Evolutionary conservation across 1,140 invertebrate genomes (phyloP), one percentile per base, ranked within the genome.

Genomic region (Protaetia brevitarsis): DNA sequence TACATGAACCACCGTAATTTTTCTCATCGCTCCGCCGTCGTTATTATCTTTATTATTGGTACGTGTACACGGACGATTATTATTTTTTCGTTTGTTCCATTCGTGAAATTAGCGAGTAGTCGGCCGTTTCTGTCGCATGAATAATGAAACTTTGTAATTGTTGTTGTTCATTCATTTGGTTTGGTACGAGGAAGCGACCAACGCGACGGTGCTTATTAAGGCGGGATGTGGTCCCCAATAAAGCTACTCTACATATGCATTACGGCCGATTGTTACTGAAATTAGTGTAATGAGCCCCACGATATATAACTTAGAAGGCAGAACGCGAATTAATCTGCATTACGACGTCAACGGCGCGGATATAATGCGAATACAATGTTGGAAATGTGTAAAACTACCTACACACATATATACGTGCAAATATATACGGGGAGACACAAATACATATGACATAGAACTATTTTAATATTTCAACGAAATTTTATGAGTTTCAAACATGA

Each of bases 211-310:
- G 68, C 67, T 72, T 71, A 72, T 72, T 72, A 72, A 58, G 71
- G 71, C 71, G 71, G 69, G 37, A 60, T 63, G 57, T 64, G 68
- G 68, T 51, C 69, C 69, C 68, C 71, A 67, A 72, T 72, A 71
- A 72, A 69, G 64, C 69, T 69, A 68, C 51, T 63, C 62, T 66
- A 71, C 68, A 65, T 72, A 71, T 51, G 57, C 65, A 72, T 72
- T 71, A 71, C 58, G 36, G 64, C 45, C 45, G 65, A 69, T 66
- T 63, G 63, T 67, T 63, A 63, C 64, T 67, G 51, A 58, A 72
- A 72, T 72, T 71, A 72, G 65, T 68, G 69, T 71, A 72, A 72
- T 71, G 71, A 71, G 66, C 66, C 69, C 19, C 29, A 30, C 30
- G 29, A 30, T 65, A 65, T 51, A 51, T 51, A 65, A 30, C 51